Evolutionary conservation across 2,888 invertebrate species (phyloP).

Genomic region (Frankliniella intonsa): DNA sequence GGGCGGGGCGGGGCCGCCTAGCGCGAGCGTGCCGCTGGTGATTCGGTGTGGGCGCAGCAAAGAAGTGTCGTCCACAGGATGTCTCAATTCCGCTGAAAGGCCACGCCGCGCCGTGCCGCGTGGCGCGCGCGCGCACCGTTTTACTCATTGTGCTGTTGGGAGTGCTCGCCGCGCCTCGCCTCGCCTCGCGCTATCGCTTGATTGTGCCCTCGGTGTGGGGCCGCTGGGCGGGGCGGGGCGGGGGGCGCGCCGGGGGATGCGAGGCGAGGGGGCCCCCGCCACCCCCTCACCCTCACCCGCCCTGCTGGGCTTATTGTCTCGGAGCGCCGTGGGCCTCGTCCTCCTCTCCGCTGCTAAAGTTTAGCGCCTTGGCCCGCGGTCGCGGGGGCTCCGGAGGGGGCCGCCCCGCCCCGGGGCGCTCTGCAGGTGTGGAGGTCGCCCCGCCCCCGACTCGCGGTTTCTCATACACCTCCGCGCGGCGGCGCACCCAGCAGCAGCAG

Average conservation of each 20-base stretch:
- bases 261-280: background rate
- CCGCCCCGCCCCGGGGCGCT: background rate
- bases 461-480: background rate
- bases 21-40: too few species aligned
- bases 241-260: background rate
- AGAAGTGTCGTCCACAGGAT: constrained; percentile 9
- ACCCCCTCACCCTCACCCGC: background rate
- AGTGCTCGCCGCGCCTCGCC: background rate
- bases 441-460: too few species aligned
- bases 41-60: too few species aligned
- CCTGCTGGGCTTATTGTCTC: background rate
- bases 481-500: too few species aligned
- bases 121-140: background rate
- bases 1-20: too few species aligned
- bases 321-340: background rate
- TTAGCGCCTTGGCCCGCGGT: background rate
- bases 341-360: background rate
- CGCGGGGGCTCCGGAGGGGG: background rate
- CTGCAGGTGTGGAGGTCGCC: background rate
- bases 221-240: background rate
- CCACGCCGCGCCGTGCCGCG: background rate
- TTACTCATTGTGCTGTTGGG: constrained; percentile 24
- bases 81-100: constrained; percentile 16
- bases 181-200: background rate
- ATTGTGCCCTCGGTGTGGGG: too few species aligned